phyloP scores from a whole-genome alignment of 1,140 invertebrate species.

The Diorhabda elongata region DNA sequence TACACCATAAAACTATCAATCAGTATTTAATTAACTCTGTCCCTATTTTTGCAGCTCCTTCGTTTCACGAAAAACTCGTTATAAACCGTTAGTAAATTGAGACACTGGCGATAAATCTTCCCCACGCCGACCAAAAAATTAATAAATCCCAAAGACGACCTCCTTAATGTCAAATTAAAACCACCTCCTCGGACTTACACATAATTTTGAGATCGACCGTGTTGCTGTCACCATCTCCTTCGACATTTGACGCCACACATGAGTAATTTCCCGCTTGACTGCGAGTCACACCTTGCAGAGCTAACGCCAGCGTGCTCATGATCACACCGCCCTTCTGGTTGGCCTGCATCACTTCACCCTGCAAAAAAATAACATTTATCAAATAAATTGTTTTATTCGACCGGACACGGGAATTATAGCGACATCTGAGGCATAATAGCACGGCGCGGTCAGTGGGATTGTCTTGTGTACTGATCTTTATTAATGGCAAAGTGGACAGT shows the following conservation, averaged over 20 bases:
- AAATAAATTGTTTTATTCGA: conserved; percentile 18
- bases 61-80: too few relatives aligned
- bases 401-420: conserved; percentile 1
- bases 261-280: conserved; percentile 81
- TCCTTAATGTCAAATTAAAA: conserved; percentile 8
- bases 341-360: conserved; percentile 76
- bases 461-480: conserved; percentile 2
- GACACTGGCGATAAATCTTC: neutral
- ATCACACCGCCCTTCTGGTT: conserved; percentile 78
- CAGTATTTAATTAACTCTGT: too few relatives aligned
- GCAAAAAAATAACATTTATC: conserved; percentile 38
- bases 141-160: neutral
- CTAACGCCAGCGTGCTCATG: conserved; percentile 74
- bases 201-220: conserved; percentile 77
- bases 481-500: conserved; percentile 1
- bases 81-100: neutral
- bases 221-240: conserved; percentile 80
- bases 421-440: neutral
- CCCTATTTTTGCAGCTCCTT: too few relatives aligned
- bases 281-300: conserved; percentile 70
- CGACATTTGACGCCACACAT: conserved; percentile 82
- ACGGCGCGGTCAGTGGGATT: neutral
- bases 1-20: too few relatives aligned
- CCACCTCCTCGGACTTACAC: conserved; percentile 65
- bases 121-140: neutral